These are phyloP conservation scores for Spodoptera littoralis DNA, from an alignment of 2,888 invertebrate species.

Conservation along the genomic window DNA sequence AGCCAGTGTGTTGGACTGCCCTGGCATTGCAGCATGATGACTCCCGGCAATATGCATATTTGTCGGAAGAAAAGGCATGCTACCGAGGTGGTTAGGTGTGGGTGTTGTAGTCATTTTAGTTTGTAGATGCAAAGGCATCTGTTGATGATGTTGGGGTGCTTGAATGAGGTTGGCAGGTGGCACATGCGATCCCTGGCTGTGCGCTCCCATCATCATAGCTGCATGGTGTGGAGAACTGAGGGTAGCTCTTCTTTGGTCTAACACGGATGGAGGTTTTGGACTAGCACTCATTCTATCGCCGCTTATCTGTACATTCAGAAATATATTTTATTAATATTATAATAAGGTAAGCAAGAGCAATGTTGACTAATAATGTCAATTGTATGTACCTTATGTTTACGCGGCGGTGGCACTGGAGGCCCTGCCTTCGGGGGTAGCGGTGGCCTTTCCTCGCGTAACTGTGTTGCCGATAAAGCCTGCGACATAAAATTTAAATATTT, in stretches of 20 bases:
- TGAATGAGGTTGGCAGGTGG: slow-evolving; percentile 60
- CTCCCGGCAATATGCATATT: slow-evolving; percentile 65
- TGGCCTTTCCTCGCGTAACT: slow-evolving; percentile 81
- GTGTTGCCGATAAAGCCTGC: slow-evolving; percentile 77
- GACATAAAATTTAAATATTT: slow-evolving; percentile 6
- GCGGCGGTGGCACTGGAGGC: slow-evolving; percentile 85
- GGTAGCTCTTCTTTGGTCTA: slow-evolving; percentile 74
- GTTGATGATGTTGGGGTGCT: slow-evolving; percentile 59
- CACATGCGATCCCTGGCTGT: slow-evolving; percentile 21
- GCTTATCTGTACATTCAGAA: slow-evolving; percentile 60
- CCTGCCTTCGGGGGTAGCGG: slow-evolving; percentile 84
- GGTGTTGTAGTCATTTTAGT: slow-evolving; percentile 62
- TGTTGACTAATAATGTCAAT: not conserved
- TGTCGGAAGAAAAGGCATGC: slow-evolving; percentile 79
- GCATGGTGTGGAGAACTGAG: slow-evolving; percentile 62
- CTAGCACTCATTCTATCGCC: slow-evolving; percentile 79
- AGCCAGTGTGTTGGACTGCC: slow-evolving; percentile 69
- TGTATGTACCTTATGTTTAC: slow-evolving; percentile 82
- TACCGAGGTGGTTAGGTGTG: slow-evolving; percentile 70
- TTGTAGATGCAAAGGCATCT: slow-evolving; percentile 69
- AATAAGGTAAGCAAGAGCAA: no score
- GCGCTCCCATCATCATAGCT: slow-evolving; percentile 48
- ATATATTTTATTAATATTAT: no score
- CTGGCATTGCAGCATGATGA: slow-evolving; percentile 61
- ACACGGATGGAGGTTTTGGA: slow-evolving; percentile 71